A percentile compares a stretch with the other conserved stretches of the same genome.
phyloP scores from a whole-genome alignment of 1,140 invertebrate species.

The Cepaea nemoralis region DNA sequence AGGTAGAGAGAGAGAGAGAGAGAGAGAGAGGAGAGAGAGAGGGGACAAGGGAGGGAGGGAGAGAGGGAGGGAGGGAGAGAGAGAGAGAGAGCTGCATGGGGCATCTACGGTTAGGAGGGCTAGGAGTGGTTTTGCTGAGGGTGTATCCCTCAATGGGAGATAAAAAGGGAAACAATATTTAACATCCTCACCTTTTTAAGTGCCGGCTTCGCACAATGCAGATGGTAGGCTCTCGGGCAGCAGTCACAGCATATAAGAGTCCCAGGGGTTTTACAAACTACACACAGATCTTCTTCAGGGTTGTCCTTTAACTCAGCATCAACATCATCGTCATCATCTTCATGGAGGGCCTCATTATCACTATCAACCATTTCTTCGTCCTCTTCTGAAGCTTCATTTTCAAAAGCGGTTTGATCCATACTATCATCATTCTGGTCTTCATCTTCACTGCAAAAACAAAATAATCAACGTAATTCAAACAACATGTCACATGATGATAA shows the following conservation, averaged over 20 bases:
- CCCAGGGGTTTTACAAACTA: constrained; percentile 65
- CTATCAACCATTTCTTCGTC: constrained; percentile 59
- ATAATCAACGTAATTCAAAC: too few species aligned
- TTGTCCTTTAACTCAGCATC: constrained; percentile 59
- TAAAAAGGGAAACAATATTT: too few species aligned
- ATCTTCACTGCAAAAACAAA: constrained; percentile 48
- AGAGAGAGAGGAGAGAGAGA: too few species aligned
- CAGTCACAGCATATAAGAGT: constrained; percentile 91
- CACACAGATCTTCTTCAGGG: constrained; percentile 64
- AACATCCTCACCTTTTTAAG: constrained; percentile 78
- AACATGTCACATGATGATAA: too few species aligned
- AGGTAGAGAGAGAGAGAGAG: too few species aligned
- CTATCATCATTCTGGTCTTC: constrained; percentile 57
- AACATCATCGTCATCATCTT: constrained; percentile 48
- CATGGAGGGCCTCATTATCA: constrained; percentile 50
- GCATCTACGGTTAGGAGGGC: too few species aligned
- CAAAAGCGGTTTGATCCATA: constrained; percentile 59
- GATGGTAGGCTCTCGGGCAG: constrained; percentile 92
- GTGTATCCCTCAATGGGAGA: too few species aligned
- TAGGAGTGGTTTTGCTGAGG: too few species aligned
- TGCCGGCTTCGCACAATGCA: constrained; percentile 92
- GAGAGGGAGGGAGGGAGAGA: too few species aligned
- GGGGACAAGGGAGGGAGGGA: too few species aligned
- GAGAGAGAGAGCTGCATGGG: too few species aligned
- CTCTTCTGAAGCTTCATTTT: constrained; percentile 55